These are phyloP conservation scores for Pocillopora grandis DNA, from an alignment of 92 coral and sea anemone genomes.

Conservation along the genomic window DNA sequence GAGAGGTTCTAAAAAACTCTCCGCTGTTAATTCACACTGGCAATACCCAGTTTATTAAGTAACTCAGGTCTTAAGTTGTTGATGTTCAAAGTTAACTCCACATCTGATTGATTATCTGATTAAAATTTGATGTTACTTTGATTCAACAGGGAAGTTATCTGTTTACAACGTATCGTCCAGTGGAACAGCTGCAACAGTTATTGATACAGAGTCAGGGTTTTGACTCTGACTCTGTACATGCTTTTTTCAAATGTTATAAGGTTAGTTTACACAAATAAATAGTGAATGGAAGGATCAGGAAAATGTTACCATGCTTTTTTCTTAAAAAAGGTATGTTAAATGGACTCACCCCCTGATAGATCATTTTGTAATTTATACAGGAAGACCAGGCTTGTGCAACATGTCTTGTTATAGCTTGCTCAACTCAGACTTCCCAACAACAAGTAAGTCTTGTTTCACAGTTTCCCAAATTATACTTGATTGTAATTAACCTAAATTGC, in stretches of 20 bases:
- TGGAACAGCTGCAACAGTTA: slow-evolving; percentile 85
- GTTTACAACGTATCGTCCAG: slow-evolving; percentile 93
- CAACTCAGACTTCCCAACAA: slow-evolving; percentile 73
- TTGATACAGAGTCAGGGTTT: slow-evolving; percentile 74
- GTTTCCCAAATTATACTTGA: too few relatives aligned
- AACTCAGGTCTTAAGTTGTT: too few relatives aligned
- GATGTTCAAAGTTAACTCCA: too few relatives aligned
- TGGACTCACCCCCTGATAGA: not conserved
- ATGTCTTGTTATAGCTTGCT: slow-evolving; percentile 92
- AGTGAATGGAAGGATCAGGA: not conserved
- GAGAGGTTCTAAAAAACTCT: too few relatives aligned
- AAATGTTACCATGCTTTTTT: not conserved
- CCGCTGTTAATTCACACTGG: too few relatives aligned
- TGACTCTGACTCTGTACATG: slow-evolving; percentile 95
- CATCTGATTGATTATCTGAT: not conserved
- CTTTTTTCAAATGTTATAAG: slow-evolving; percentile 90
- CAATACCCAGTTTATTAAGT: too few relatives aligned
- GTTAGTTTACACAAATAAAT: slow-evolving; percentile 22
- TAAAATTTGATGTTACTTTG: not conserved
- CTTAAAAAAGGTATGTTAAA: too few relatives aligned
- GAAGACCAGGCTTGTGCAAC: slow-evolving; percentile 97
- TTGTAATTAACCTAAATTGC: too few relatives aligned
- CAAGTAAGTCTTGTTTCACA: slow-evolving; percentile 48
- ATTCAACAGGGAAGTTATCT: slow-evolving; percentile 84
- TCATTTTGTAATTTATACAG: slow-evolving; percentile 35